Base-by-base conservation (phyloP, 2,113 vertebrate species). In the Labeo catla region DNA sequence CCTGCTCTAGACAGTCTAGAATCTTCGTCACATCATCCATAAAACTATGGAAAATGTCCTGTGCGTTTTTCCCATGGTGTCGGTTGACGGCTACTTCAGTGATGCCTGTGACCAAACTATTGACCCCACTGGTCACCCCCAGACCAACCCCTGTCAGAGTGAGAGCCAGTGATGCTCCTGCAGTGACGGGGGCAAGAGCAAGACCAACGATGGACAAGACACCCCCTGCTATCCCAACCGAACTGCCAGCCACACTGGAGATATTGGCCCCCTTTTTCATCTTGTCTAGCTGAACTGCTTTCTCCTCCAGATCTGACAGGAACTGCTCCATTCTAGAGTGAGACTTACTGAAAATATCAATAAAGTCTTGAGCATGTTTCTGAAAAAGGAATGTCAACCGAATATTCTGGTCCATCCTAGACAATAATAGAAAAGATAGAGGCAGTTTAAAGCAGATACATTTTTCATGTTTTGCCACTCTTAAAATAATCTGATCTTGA, bases 181-280 rank as follows among this genome's bases (percentile, higher is more conserved):
- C 88, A 52, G 91, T 92, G 16, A 92, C 87, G 1, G 90, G 91
- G 76, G 82, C 86, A 2, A 92, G 85, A 52, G 91, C 88, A 63
- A 92, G 85, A 12, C 89, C 91, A 74, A 80, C 81, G 23, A 92
- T 90, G 63, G 89, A 88, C 43, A 89, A 39, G 2, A 91, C 79
- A 36, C 89, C 89, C 1, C 88, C 90, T 23, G 83, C 50, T 45
- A 87, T 15, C 54, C 91, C 89, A 8, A 92, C 84, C 54, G 89
- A 88, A 84, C 91, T 90, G 4, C 91, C 90, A 57, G 78, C 85
- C 50, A 92, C 87, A 74, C 52, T 83, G 49, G 89, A 92, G 79
- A 91, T 90, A 54, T 65, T 77, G 5, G 90, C 80, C 3, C 90
- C 90, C 19, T 13, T 76, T 79, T 87, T 90, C 91, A 92, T 91